Conservation (phyloP, 2,888 invertebrate genomes). For the Zaprionus lineosus region DNA sequence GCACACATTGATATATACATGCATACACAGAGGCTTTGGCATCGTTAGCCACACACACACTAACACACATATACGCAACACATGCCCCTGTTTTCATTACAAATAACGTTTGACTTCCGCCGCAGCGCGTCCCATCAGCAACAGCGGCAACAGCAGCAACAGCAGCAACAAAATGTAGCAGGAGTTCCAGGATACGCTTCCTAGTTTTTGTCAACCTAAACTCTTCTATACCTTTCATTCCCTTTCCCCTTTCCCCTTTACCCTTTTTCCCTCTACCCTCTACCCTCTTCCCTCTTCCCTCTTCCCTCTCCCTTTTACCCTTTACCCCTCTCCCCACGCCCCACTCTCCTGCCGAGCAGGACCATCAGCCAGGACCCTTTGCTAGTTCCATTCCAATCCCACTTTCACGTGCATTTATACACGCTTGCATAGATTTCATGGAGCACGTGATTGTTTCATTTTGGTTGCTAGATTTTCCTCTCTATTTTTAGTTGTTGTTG, state of each 20-base stretch:
- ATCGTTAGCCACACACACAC: constrained; percentile 49
- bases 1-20: no score
- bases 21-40: constrained; percentile 50
- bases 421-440: constrained; percentile 77
- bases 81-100: constrained; percentile 78
- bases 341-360: no score
- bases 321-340: neutral
- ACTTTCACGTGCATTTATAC: constrained; percentile 76
- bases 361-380: no score
- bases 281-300: neutral
- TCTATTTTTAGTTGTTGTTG: constrained; percentile 5
- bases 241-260: neutral
- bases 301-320: constrained; percentile 1
- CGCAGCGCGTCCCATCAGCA: constrained; percentile 54
- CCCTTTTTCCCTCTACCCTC: neutral
- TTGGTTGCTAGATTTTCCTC: constrained; percentile 63
- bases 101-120: constrained; percentile 79
- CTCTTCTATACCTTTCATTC: no score
- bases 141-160: constrained; percentile 1
- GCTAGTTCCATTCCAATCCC: constrained; percentile 51
- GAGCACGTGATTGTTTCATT: constrained; percentile 78
- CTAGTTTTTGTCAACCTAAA: constrained; percentile 29
- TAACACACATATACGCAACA: constrained; percentile 44
- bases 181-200: constrained; percentile 31
- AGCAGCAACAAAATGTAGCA: constrained; percentile 6